Conservation (phyloP, 2,797 vertebrate genomes). For the Siniperca undulata region DNA sequence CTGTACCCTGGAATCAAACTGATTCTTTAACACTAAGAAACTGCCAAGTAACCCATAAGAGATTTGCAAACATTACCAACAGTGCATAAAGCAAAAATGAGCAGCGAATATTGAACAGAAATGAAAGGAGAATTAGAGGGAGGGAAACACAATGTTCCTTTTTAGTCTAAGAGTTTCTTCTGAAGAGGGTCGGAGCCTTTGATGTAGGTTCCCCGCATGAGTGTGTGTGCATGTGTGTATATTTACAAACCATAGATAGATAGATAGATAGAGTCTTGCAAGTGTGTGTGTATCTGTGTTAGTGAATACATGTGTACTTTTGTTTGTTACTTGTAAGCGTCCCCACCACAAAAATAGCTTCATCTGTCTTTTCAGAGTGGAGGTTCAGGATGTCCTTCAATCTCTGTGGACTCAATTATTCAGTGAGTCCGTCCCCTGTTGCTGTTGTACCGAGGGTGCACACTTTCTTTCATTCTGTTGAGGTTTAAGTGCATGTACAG, state of each 20-base stretch:
- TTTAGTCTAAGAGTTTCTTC: slow-evolving; percentile 52
- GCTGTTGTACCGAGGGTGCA: not conserved
- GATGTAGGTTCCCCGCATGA: slow-evolving; percentile 44
- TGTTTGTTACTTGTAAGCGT: slow-evolving; percentile 47
- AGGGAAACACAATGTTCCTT: slow-evolving; percentile 56
- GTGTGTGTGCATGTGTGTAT: slow-evolving; percentile 1
- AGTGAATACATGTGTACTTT: not conserved
- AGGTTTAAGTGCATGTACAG: slow-evolving; percentile 45
- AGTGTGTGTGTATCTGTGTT: slow-evolving; percentile 16
- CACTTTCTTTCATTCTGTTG: slow-evolving; percentile 12
- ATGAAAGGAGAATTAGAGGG: slow-evolving; percentile 36
- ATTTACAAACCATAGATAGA: slow-evolving; percentile 23
- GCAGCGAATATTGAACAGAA: slow-evolving; percentile 20
- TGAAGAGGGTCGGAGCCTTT: slow-evolving; percentile 49
- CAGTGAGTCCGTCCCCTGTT: slow-evolving; percentile 44
- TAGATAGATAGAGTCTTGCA: not conserved
- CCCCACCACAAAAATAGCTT: slow-evolving; percentile 64
- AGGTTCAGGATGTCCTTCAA: slow-evolving; percentile 56
- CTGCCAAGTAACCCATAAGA: not conserved
- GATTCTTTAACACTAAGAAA: not conserved
- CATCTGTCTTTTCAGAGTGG: slow-evolving; percentile 47
- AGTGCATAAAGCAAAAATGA: slow-evolving; percentile 29
- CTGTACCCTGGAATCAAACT: slow-evolving; percentile 1
- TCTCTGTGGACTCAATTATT: slow-evolving; percentile 76
- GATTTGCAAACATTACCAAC: slow-evolving; percentile 23